Percentiles rank a stretch among this genome's conserved stretches.
These are phyloP conservation scores for Clistopyga incitator DNA, from an alignment of 2,888 invertebrate genomes.

Conservation along the genomic window DNA sequence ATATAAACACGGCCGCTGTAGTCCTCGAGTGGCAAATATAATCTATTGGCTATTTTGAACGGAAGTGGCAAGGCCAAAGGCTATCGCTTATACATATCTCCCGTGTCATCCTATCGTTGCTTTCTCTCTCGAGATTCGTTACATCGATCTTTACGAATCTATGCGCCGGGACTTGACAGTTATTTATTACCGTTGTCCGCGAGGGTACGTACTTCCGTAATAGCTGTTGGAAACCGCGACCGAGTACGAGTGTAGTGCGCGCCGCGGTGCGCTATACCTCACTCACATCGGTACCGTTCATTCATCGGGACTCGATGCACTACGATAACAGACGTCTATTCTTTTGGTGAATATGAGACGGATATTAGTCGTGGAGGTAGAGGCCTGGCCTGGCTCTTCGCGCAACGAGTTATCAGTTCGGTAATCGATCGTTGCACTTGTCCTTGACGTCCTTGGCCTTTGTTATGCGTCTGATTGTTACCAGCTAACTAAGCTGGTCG, in stretches of 20 bases:
- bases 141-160: constrained; percentile 58
- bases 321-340: neutral
- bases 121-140: constrained; percentile 21
- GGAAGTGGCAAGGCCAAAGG: constrained; percentile 3
- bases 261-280: constrained; percentile 16
- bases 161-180: constrained; percentile 74
- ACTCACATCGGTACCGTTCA: constrained; percentile 51
- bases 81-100: neutral
- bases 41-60: constrained; percentile 5
- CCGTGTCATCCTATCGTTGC: neutral
- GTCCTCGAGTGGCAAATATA: neutral
- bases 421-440: too few species aligned
- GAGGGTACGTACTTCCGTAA: constrained; percentile 77
- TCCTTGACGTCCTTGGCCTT: too few species aligned
- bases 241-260: constrained; percentile 35
- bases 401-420: too few species aligned
- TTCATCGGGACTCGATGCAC: constrained; percentile 50
- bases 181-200: constrained; percentile 81
- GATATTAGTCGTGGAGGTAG: too few species aligned
- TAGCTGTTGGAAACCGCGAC: constrained; percentile 70
- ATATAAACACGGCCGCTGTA: neutral
- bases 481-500: too few species aligned
- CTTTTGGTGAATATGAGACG: neutral
- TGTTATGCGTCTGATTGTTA: too few species aligned
- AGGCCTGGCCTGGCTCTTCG: too few species aligned